A percentile compares a stretch with the other conserved stretches of the same genome.
Evolutionary conservation across 2,888 invertebrate species (phyloP).

Genomic region (Oxycera nigricornis): DNA sequence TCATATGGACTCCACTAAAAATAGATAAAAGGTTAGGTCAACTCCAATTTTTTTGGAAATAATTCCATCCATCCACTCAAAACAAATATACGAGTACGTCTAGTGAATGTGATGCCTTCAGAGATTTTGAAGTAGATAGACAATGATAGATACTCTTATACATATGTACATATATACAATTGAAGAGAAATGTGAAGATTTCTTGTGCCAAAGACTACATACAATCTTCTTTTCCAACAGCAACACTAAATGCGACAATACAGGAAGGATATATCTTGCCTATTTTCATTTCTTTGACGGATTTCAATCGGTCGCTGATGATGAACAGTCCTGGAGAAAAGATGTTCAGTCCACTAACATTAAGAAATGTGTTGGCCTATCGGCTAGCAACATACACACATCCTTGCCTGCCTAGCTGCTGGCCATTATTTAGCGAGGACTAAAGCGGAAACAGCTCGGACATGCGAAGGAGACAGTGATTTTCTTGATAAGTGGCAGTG

Average conservation of each 20-base stretch:
- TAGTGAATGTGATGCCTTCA: no score
- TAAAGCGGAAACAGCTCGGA: conserved; percentile 8
- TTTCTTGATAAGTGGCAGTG: conserved; percentile 7
- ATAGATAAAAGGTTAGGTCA: no score
- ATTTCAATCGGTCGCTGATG: neutral
- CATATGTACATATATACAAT: no score
- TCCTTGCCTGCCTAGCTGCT: neutral
- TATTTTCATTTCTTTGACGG: conserved; percentile 6
- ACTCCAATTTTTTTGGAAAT: no score
- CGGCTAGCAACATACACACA: neutral
- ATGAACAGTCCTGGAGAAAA: conserved; percentile 14
- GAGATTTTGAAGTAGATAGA: no score
- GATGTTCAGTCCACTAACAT: conserved; percentile 9
- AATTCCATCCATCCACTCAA: no score
- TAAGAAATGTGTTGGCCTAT: conserved; percentile 15
- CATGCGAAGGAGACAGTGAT: conserved; percentile 6
- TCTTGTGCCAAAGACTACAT: neutral
- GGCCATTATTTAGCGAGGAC: neutral
- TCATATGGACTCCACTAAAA: no score
- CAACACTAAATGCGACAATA: neutral
- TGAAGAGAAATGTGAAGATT: no score
- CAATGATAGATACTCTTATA: no score
- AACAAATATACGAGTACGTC: no score
- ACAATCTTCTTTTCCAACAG: neutral
- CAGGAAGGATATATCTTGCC: neutral